Base-by-base conservation (phyloP, 2,113 vertebrate species). In the Sminthopsis crassicaudata region DNA sequence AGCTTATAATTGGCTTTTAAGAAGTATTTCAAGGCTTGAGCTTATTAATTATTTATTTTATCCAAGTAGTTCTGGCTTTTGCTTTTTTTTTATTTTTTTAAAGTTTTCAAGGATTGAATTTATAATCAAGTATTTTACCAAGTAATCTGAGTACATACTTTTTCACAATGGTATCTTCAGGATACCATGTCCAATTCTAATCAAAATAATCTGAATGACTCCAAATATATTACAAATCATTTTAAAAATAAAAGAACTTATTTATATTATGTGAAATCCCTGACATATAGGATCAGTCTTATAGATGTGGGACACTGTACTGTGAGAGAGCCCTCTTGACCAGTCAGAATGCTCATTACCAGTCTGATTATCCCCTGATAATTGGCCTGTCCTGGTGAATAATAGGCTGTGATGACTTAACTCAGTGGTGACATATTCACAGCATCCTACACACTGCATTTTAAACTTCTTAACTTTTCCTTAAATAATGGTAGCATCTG, bases 311-410 rank as follows among this genome's bases (percentile, higher is more conserved):
- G 89, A 54, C 91, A 67, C 55, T 92, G 42, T 91, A 88, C 91
- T 88, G 96, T 90, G 9, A 94, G 88, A 24, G 36, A 89, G 92
- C 94, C 94, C 97, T 96, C 95, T 95, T 46, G 27, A 92, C 91
- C 95, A 94, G 89, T 91, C 46, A 52, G 93, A 94, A 97, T 97
- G 96, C 95, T 97, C 93, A 92, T 95, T 97, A 97, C 95, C 76
- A 96, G 94, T 51, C 96, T 90, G 30, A 91, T 97, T 97, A 97
- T 95, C 96, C 97, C 53, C 76, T 92, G 93, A 96, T 98, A 98
- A 98, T 96, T 97, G 94, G 92, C 92, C 97, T 95, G 96, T 55
- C 93, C 91, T 53, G 96, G 95, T 91, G 95, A 95, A 97, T 96
- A 98, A 96, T 95, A 96, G 91, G 27, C 24, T 96, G 57, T 53